phyloP scores from a whole-genome alignment of 2,888 invertebrate genomes.

The Lepidochrysops patricia region DNA sequence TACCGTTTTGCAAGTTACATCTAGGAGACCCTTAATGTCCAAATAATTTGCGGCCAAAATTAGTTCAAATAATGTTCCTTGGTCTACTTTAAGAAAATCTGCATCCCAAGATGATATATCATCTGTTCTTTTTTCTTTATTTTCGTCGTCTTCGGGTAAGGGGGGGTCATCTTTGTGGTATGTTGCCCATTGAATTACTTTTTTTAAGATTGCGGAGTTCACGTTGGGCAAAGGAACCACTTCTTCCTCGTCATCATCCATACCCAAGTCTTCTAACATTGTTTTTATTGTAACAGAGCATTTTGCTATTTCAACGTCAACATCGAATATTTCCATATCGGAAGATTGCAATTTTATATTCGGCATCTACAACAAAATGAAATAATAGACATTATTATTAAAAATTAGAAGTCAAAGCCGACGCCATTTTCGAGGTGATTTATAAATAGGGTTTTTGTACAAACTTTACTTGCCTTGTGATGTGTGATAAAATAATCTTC shows the following conservation, averaged over 20 bases:
- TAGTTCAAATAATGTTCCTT: slow-evolving; percentile 95
- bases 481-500: background rate
- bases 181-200: slow-evolving; percentile 94
- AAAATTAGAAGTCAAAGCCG: background rate
- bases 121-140: slow-evolving; percentile 98
- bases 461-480: background rate
- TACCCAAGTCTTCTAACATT: slow-evolving; percentile 95
- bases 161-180: slow-evolving; percentile 97
- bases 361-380: slow-evolving; percentile 82
- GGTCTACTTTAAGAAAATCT: slow-evolving; percentile 98
- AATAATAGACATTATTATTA: background rate
- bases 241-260: slow-evolving; percentile 95
- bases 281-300: slow-evolving; percentile 98
- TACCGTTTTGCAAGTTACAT: slow-evolving; percentile 98
- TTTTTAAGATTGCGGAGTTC: slow-evolving; percentile 95
- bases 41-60: slow-evolving; percentile 98
- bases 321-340: slow-evolving; percentile 96
- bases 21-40: slow-evolving; percentile 95
- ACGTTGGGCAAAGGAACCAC: slow-evolving; percentile 97
- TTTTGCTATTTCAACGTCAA: slow-evolving; percentile 97
- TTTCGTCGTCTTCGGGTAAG: slow-evolving; percentile 96
- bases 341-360: slow-evolving; percentile 95
- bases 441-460: background rate
- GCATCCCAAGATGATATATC: slow-evolving; percentile 99
- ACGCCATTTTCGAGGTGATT: slow-evolving; percentile 1